A percentile compares a stretch with the other conserved stretches of the same genome.
These are phyloP conservation scores for Raja brachyura DNA, from an alignment of 2,113 vertebrate species.

Conservation along the genomic window DNA sequence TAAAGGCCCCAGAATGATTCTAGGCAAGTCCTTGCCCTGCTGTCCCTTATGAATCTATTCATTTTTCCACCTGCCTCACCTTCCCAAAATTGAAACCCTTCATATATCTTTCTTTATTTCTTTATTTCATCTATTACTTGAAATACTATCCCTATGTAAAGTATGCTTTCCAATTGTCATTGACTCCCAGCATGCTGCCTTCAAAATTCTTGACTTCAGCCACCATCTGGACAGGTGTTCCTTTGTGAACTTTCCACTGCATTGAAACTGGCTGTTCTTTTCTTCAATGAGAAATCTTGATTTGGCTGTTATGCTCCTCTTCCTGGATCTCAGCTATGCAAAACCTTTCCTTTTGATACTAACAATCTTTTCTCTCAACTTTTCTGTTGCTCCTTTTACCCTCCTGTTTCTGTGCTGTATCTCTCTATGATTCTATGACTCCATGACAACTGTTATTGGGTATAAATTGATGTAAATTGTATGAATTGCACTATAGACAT, in stretches of 20 bases:
- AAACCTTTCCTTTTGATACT: not conserved
- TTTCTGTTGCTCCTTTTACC: not conserved
- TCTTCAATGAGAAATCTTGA: not conserved
- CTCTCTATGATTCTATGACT: too few species aligned
- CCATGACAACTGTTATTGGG: too few species aligned
- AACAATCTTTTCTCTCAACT: not conserved
- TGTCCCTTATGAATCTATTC: not conserved
- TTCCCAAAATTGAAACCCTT: not conserved
- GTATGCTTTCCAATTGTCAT: not conserved
- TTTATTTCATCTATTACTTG: not conserved
- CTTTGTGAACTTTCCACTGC: not conserved
- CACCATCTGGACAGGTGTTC: not conserved
- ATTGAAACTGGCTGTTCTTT: not conserved
- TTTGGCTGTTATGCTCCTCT: not conserved
- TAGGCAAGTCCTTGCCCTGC: not conserved
- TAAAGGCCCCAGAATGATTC: not conserved
- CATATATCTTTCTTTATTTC: not conserved
- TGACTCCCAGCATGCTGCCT: not conserved
- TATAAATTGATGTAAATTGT: not conserved
- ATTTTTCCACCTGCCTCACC: not conserved
- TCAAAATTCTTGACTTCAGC: not conserved
- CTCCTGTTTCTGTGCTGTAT: not conserved
- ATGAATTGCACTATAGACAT: not conserved
- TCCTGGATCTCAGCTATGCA: not conserved
- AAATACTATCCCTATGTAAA: not conserved